A percentile compares a stretch with the other conserved stretches of the same genome.
These are phyloP conservation scores for Charina bottae DNA, from an alignment of 2,113 vertebrate genomes.

Conservation along the genomic window DNA sequence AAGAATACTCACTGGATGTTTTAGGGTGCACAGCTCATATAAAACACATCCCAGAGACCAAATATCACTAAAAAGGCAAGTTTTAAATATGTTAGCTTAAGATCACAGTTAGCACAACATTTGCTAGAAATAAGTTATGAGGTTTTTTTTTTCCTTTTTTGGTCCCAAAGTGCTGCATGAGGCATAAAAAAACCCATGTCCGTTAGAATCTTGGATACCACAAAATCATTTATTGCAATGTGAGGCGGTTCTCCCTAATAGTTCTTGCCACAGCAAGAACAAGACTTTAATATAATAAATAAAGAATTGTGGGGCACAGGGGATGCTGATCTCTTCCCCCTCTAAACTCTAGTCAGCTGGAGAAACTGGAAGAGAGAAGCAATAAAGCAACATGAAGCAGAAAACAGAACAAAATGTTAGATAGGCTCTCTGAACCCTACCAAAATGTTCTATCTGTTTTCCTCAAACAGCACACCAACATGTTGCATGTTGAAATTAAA, in stretches of 20 bases:
- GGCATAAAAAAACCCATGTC: not conserved
- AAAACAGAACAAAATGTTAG: not conserved
- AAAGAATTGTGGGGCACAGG: not conserved
- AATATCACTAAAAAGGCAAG: conserved; percentile 83
- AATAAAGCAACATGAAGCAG: not conserved
- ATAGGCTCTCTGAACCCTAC: not conserved
- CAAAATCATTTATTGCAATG: not conserved
- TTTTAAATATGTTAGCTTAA: conserved; percentile 30
- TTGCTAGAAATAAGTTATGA: not conserved
- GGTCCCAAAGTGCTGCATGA: not conserved
- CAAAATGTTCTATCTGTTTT: not conserved
- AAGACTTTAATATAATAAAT: not conserved
- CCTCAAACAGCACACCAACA: not conserved
- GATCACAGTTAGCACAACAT: not conserved
- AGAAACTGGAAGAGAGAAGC: not conserved
- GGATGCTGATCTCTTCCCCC: not conserved
- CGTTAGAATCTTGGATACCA: not conserved
- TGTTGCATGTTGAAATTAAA: not conserved
- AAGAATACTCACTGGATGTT: conserved; percentile 84
- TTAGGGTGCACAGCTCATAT: conserved; percentile 91
- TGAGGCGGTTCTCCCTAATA: not conserved
- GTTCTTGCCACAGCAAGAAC: not conserved
- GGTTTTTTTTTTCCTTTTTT: not conserved
- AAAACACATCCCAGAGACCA: conserved; percentile 96
- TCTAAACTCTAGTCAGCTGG: not conserved